Evolutionary conservation across 2,888 invertebrate species (phyloP).

Genomic region (Odontocolon sp.): DNA sequence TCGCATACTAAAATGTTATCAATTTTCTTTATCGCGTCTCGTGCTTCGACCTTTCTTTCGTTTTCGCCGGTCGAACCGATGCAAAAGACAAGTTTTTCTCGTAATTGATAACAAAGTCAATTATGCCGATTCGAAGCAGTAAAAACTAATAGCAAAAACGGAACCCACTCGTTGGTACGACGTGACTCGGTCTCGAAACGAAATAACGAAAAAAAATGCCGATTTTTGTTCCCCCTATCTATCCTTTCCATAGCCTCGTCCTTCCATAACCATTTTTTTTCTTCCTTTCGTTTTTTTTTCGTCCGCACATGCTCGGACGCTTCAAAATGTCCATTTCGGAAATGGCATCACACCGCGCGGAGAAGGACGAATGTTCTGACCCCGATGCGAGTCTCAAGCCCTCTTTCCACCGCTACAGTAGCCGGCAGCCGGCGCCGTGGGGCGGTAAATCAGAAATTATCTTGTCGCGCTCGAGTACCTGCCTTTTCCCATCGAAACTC

Average conservation of each 20-base stretch:
- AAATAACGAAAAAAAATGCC: neutral
- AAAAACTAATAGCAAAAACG: constrained; percentile 16
- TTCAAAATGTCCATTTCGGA: constrained; percentile 71
- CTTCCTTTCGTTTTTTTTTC: constrained; percentile 5
- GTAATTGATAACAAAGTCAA: no score
- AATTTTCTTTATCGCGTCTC: no score
- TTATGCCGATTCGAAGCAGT: neutral
- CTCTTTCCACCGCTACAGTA: neutral
- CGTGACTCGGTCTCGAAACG: constrained; percentile 8
- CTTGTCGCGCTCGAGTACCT: constrained; percentile 76
- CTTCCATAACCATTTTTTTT: constrained; percentile 14
- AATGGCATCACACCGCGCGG: constrained; percentile 66
- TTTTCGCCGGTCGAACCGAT: no score
- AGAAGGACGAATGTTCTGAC: constrained; percentile 56
- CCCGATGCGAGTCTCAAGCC: constrained; percentile 30
- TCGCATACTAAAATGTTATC: no score
- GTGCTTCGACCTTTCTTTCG: no score
- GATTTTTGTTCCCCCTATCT: constrained; percentile 1
- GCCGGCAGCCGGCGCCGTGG: constrained; percentile 56
- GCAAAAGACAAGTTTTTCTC: no score
- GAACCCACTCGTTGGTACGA: constrained; percentile 4
- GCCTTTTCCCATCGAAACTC: constrained; percentile 79
- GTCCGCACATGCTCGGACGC: constrained; percentile 15
- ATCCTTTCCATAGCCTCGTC: constrained; percentile 22
- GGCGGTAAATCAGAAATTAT: constrained; percentile 81